phyloP scores from a whole-genome alignment of 1,140 invertebrate genomes.

The Euborellia annulipes region DNA sequence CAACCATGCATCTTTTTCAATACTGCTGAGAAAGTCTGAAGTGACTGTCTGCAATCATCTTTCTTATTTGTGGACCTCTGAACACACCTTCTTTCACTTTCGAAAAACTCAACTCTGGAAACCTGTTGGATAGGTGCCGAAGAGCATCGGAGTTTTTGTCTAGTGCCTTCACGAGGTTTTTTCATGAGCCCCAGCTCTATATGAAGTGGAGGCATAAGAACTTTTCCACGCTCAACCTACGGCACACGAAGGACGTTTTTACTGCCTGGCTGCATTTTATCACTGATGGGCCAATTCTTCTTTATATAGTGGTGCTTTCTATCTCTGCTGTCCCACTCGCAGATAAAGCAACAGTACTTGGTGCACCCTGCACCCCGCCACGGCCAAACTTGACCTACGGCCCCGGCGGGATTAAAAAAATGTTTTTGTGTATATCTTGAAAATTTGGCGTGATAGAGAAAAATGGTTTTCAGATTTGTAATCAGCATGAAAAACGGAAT shows the following conservation, averaged over 20 bases:
- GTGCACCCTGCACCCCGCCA: too few relatives aligned
- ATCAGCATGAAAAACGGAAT: too few relatives aligned
- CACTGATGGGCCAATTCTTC: conserved; percentile 14
- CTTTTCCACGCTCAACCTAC: conserved; percentile 14
- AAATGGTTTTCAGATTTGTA: too few relatives aligned
- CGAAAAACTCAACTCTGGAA: not conserved
- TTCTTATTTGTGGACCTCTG: not conserved
- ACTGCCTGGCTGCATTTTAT: conserved; percentile 11
- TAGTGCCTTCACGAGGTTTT: conserved; percentile 24
- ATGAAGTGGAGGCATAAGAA: conserved; percentile 21
- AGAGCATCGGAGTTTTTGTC: conserved; percentile 13
- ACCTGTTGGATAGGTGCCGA: not conserved
- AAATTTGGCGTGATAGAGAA: too few relatives aligned
- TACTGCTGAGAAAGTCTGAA: not conserved
- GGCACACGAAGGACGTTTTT: conserved; percentile 18
- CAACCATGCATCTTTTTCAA: conserved; percentile 2
- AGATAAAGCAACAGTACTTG: conserved; percentile 24
- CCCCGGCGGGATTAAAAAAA: too few relatives aligned
- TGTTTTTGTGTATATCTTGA: too few relatives aligned
- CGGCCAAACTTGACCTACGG: too few relatives aligned
- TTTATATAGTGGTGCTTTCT: conserved; percentile 14
- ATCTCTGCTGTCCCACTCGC: conserved; percentile 19
- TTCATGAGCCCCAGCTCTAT: conserved; percentile 25
- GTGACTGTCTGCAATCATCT: not conserved
- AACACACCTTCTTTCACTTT: conserved; percentile 2